phyloP scores from a whole-genome alignment of 2,888 invertebrate genomes.

The Linhomoeus sp. region DNA sequence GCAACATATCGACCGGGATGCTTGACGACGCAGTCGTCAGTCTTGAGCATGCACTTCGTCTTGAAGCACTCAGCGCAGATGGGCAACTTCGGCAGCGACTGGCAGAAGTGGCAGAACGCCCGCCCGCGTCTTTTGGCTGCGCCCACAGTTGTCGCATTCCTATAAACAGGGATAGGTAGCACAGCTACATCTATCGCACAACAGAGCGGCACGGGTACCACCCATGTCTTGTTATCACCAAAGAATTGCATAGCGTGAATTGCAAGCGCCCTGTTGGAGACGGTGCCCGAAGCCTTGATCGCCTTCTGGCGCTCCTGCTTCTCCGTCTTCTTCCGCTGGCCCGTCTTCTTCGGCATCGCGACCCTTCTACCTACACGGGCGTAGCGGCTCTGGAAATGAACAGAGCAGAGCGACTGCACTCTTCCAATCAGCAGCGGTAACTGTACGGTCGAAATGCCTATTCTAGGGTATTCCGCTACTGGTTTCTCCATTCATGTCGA shows the following conservation, averaged over 20 bases:
- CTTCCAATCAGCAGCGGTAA: too few species aligned
- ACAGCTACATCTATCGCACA: too few species aligned
- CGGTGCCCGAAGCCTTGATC: conserved; percentile 24
- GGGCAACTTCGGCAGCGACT: conserved; percentile 63
- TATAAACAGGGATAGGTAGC: too few species aligned
- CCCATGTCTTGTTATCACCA: too few species aligned
- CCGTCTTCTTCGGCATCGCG: conserved; percentile 96
- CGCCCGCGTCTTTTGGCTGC: conserved; percentile 54
- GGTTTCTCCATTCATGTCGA: too few species aligned
- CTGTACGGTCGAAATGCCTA: too few species aligned
- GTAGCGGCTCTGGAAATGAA: too few species aligned
- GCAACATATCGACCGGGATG: conserved; percentile 55
- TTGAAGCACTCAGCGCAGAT: conserved; percentile 66
- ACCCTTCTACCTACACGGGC: too few species aligned
- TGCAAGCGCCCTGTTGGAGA: too few species aligned
- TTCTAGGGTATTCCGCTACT: too few species aligned
- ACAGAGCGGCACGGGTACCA: too few species aligned
- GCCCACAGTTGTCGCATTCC: conserved; percentile 44
- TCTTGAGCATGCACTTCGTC: conserved; percentile 83
- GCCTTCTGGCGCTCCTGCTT: conserved; percentile 45
- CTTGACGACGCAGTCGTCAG: conserved; percentile 77
- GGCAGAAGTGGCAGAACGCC: conserved; percentile 90
- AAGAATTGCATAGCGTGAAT: neutral
- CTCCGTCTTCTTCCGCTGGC: conserved; percentile 88
- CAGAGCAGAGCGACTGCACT: too few species aligned